These are phyloP conservation scores for Mimumesa dahlbomi DNA, from an alignment of 2,888 invertebrate species.

Conservation along the genomic window DNA sequence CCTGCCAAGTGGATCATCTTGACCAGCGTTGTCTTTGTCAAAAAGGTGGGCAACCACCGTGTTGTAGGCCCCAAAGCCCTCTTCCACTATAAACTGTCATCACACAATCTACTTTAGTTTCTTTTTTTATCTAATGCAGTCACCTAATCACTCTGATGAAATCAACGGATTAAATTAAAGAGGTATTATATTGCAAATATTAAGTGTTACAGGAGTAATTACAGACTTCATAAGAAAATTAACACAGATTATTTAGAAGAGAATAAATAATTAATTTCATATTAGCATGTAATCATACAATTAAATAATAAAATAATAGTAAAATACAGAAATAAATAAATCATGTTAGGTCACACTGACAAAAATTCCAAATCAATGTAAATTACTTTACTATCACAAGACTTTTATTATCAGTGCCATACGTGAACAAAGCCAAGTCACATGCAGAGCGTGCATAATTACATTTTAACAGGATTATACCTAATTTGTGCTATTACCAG, in stretches of 20 bases:
- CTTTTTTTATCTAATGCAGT: slow-evolving; percentile 33
- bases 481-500: background rate
- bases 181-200: slow-evolving; percentile 1
- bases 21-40: slow-evolving; percentile 96
- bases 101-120: slow-evolving; percentile 74
- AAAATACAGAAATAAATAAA: slow-evolving; percentile 10
- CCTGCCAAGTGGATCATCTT: slow-evolving; percentile 97
- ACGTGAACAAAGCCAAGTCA: background rate
- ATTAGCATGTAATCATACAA: background rate
- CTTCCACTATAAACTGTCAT: slow-evolving; percentile 84
- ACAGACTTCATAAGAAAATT: background rate
- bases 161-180: slow-evolving; percentile 12
- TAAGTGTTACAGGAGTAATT: slow-evolving; percentile 2
- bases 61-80: slow-evolving; percentile 75
- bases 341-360: background rate
- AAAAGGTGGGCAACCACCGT: slow-evolving; percentile 86
- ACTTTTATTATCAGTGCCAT: background rate
- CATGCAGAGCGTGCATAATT: background rate
- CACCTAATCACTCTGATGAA: slow-evolving; percentile 59
- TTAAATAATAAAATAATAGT: slow-evolving; percentile 16
- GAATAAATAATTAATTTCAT: too few species aligned
- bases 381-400: background rate
- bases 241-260: background rate
- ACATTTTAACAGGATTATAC: background rate
- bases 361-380: slow-evolving; percentile 2